Evolutionary conservation across 2,113 vertebrate species (phyloP), one percentile per base, ranked within the genome.

Genomic region (cat (Felis catus)): DNA sequence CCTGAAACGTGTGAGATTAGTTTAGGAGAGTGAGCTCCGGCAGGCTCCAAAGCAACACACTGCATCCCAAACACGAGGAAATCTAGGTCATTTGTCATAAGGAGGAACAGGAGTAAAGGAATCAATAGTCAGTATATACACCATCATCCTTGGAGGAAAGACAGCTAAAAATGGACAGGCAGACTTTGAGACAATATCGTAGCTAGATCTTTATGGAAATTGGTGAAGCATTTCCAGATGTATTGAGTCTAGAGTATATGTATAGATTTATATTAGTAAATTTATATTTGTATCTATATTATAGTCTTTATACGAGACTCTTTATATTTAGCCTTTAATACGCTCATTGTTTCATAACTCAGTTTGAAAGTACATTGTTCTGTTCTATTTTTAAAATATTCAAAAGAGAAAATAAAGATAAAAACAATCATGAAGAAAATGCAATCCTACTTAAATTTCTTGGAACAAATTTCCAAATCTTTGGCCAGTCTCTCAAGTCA

Each of bases 1-100:
- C 78, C 98, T 98, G 96, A 98, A 97, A 97, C 68, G 36, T 80
- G n/a, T 70, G 48, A 97, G 79, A 96, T 97, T 97, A 87, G 92
- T 84, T 95, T 94, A 97, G 92, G 83, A 93, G 80, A 70, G 79
- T 53, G 82, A 92, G 94, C 41, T 80, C 76, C 82, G 94, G 92
- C 95, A 89, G 48, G 36, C 41, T 97, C 83, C 92, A 82, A 58
- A 93, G 85, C 86, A 66, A 63, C 92, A 95, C 23, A 48, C 41
- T 84, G 89, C 96, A 96, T 96, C 55, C 71, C 90, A 95, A 96
- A 84, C 61, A 83, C 70, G 8, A 74, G 61, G 7, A 74, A 74
- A 55, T 71, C n/a, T 39, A 53, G 82, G 63, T n/a, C 6, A 3
- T 92, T 94, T 74, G 15, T 93, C 61, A 73, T 58, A 39, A 70